Conservation (phyloP, 2,797 vertebrate genomes). For the Acanthurus leucopareius region DNA sequence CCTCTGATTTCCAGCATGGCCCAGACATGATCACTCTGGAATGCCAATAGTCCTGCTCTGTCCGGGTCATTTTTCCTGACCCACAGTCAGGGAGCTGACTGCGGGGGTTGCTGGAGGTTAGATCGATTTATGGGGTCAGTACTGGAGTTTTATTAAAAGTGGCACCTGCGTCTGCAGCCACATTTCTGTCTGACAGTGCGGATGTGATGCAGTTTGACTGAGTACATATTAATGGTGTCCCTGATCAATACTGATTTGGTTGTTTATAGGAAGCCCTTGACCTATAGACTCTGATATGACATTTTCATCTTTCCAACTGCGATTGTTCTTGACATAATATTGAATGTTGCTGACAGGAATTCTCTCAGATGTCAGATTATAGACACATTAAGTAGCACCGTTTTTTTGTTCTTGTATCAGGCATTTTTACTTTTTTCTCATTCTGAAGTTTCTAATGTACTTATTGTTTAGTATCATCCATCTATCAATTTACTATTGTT, state of each 20-base stretch:
- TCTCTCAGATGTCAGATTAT: too few species aligned
- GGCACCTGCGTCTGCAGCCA: conserved; percentile 16
- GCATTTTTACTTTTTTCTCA: too few species aligned
- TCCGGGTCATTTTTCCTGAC: conserved; percentile 56
- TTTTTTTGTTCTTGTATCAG: too few species aligned
- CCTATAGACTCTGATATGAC: conserved; percentile 4
- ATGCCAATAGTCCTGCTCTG: conserved; percentile 48
- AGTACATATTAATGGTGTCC: conserved; percentile 35
- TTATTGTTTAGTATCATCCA: too few species aligned
- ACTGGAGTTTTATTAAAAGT: conserved; percentile 38
- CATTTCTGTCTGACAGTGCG: not conserved
- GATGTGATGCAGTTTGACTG: conserved; percentile 19
- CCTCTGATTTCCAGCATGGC: conserved; percentile 56
- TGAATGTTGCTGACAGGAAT: too few species aligned
- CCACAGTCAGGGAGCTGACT: conserved; percentile 31
- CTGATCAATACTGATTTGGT: conserved; percentile 32
- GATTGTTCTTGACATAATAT: too few species aligned
- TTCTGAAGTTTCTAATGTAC: too few species aligned
- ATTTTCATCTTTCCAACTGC: conserved; percentile 8
- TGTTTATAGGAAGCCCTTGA: not conserved
- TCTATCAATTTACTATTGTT: not conserved
- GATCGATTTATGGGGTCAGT: conserved; percentile 23
- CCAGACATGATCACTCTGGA: conserved; percentile 56
- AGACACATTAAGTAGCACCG: too few species aligned
- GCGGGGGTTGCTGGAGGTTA: conserved; percentile 19